Conservation (phyloP, 2,113 vertebrate species). For the Tragelaphus imberbis region DNA sequence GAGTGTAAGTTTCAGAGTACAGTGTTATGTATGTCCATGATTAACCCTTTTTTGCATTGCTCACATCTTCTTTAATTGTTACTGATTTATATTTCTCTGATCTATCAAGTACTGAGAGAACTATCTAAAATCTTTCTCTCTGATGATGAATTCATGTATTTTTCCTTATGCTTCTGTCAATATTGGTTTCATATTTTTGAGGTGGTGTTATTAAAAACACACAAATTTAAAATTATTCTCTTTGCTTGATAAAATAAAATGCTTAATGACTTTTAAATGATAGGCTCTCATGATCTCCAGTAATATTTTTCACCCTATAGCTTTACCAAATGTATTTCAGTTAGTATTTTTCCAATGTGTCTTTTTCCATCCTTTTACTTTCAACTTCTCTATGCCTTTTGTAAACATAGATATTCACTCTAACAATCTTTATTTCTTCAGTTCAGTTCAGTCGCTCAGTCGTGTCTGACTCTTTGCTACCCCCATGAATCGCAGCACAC, state of each 20-base stretch:
- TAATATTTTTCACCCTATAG: not conserved
- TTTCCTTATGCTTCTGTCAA: not conserved
- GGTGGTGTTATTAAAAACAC: not conserved
- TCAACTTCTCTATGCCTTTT: not conserved
- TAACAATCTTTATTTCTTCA: too few species aligned
- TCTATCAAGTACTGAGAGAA: not conserved
- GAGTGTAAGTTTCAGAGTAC: not conserved
- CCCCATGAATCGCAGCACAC: too few species aligned
- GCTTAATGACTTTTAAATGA: not conserved
- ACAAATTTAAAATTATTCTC: slow-evolving; percentile 9
- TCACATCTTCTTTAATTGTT: not conserved
- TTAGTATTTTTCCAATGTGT: not conserved
- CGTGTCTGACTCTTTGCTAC: too few species aligned
- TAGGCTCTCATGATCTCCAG: not conserved
- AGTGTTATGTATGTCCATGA: not conserved
- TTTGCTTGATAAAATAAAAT: not conserved
- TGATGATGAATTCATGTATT: not conserved
- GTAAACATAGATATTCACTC: not conserved
- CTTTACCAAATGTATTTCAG: not conserved
- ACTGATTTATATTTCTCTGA: not conserved
- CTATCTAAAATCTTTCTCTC: not conserved
- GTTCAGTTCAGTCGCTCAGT: too few species aligned
- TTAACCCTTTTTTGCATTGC: not conserved
- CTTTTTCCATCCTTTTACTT: not conserved
- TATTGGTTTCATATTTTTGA: not conserved